Evolutionary conservation across 2,888 invertebrate genomes (phyloP).

Genomic region (Ferdinandea cuprea): DNA sequence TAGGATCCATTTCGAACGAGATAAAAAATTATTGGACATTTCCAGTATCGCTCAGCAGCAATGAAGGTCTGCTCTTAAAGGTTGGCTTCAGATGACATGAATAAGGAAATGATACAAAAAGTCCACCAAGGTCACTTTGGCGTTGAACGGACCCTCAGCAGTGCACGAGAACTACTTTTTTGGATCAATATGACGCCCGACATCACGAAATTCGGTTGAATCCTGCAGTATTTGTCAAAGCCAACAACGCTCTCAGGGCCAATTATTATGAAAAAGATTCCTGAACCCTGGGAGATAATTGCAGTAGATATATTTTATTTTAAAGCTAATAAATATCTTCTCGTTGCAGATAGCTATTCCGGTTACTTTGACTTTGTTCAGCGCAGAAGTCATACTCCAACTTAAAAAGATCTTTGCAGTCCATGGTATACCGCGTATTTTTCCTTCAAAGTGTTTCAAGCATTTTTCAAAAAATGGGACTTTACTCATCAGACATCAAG

Average conservation of each 20-base stretch:
- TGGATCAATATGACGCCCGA: conserved; percentile 30
- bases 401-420: conserved; percentile 32
- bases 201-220: conserved; percentile 35
- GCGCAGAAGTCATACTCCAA: conserved; percentile 32
- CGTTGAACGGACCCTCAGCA: conserved; percentile 29
- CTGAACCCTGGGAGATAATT: conserved; percentile 38
- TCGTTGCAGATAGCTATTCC: too few species aligned
- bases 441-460: conserved; percentile 31
- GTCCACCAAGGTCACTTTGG: conserved; percentile 43
- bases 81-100: conserved; percentile 27
- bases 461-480: conserved; percentile 35
- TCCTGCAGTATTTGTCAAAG: conserved; percentile 35
- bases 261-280: conserved; percentile 24
- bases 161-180: conserved; percentile 35
- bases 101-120: conserved; percentile 35
- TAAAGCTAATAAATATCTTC: conserved; percentile 37
- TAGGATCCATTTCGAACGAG: conserved; percentile 7
- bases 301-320: too few species aligned
- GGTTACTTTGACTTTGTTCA: conserved; percentile 28
- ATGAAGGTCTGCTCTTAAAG: conserved; percentile 37
- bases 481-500: conserved; percentile 54
- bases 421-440: conserved; percentile 21
- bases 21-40: conserved; percentile 32
- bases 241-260: conserved; percentile 30
- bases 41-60: conserved; percentile 36